phyloP scores from a whole-genome alignment of 2,888 invertebrate genomes.

The Drosophila robusta region DNA sequence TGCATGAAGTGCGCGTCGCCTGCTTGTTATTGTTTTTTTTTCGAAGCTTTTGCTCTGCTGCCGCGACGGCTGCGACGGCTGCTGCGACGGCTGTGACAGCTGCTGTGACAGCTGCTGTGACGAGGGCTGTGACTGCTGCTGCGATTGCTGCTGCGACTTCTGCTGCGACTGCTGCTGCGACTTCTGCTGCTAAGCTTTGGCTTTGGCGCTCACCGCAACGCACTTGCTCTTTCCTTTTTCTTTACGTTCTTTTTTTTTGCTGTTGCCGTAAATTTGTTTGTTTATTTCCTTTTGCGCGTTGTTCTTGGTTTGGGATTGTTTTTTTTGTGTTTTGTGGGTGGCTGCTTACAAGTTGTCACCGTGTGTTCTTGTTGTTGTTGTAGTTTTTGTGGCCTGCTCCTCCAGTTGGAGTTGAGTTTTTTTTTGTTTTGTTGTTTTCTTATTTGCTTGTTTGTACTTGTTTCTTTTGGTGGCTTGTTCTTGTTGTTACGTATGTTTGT shows the following conservation, averaged over 20 bases:
- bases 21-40: constrained; percentile 36
- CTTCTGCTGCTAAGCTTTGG: constrained; percentile 34
- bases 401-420: constrained; percentile 33
- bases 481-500: constrained; percentile 17
- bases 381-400: constrained; percentile 12
- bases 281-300: constrained; percentile 29
- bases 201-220: constrained; percentile 23
- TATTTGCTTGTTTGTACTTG: constrained; percentile 33
- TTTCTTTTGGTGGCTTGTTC: constrained; percentile 16
- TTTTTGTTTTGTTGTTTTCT: constrained; percentile 33
- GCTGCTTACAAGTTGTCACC: constrained; percentile 24
- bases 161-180: constrained; percentile 13
- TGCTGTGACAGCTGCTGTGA: neutral
- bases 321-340: constrained; percentile 18
- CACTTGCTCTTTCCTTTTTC: constrained; percentile 13
- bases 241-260: constrained; percentile 1
- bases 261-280: constrained; percentile 48
- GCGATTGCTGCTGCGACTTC: constrained; percentile 7
- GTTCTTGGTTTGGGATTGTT: constrained; percentile 7
- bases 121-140: constrained; percentile 5
- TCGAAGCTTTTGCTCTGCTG: constrained; percentile 5
- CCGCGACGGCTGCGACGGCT: constrained; percentile 9
- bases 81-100: constrained; percentile 10
- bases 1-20: constrained; percentile 62
- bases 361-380: constrained; percentile 15